A percentile compares a stretch with the other conserved stretches of the same genome.
phyloP scores from a whole-genome alignment of 2,888 invertebrate genomes.

The Leptinotarsa juncta region DNA sequence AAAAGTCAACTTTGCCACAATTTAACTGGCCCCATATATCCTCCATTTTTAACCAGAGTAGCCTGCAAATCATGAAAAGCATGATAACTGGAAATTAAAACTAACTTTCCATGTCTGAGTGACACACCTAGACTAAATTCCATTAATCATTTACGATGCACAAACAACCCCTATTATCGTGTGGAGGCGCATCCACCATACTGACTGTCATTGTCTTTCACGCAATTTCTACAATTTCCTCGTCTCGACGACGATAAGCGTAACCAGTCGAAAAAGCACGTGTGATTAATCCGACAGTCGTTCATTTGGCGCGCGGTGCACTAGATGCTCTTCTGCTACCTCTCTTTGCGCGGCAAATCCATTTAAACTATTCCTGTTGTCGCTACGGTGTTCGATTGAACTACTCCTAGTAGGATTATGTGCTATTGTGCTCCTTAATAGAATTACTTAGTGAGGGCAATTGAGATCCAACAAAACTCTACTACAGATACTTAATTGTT shows the following conservation, averaged over 20 bases:
- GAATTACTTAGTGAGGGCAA: background rate
- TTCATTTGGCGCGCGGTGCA: slow-evolving; percentile 58
- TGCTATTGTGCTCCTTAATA: background rate
- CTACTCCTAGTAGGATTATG: background rate
- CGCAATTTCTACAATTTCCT: slow-evolving; percentile 33
- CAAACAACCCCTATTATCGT: slow-evolving; percentile 39
- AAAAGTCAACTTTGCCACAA: too few relatives aligned
- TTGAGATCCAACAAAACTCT: background rate
- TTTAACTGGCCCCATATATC: background rate
- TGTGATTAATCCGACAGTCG: slow-evolving; percentile 56
- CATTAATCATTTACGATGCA: slow-evolving; percentile 49
- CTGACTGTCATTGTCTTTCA: slow-evolving; percentile 35
- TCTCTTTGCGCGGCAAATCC: slow-evolving; percentile 24
- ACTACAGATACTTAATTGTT: background rate
- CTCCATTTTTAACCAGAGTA: background rate
- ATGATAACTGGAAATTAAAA: background rate
- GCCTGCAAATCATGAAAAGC: background rate
- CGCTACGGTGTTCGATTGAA: background rate
- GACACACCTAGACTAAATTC: slow-evolving; percentile 48
- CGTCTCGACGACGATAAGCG: slow-evolving; percentile 45
- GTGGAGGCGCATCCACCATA: slow-evolving; percentile 8
- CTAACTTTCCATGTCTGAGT: slow-evolving; percentile 1
- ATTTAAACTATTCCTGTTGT: background rate
- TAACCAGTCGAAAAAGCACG: slow-evolving; percentile 55
- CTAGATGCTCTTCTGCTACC: slow-evolving; percentile 49